Evolutionary conservation across 2,113 vertebrate genomes (phyloP).

Genomic region (Petaurus breviceps): DNA sequence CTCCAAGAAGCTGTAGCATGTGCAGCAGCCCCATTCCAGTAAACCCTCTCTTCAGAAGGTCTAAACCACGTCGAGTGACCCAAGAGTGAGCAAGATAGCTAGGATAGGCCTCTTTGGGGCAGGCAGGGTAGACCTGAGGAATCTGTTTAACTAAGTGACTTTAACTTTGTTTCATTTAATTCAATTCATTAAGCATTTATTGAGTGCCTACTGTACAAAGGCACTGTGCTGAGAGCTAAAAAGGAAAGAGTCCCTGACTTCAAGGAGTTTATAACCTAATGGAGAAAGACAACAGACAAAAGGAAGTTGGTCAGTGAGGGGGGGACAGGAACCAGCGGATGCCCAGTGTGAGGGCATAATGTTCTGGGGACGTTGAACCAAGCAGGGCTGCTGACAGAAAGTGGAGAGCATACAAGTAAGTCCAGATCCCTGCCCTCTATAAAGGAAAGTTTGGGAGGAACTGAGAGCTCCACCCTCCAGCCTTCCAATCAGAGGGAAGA

Average conservation of each 20-base stretch:
- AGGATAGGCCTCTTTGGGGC: not conserved
- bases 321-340: not conserved
- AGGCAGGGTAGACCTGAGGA: no score
- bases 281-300: not conserved
- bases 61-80: not conserved
- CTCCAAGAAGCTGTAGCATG: not conserved
- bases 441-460: not conserved
- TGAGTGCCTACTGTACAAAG: not conserved
- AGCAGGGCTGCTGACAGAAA: not conserved
- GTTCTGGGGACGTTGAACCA: not conserved
- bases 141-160: not conserved
- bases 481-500: not conserved
- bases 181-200: not conserved
- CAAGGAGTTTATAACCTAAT: not conserved
- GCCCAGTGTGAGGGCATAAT: not conserved
- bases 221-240: not conserved
- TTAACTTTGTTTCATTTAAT: not conserved
- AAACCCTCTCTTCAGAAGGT: not conserved
- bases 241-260: not conserved
- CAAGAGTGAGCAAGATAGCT: not conserved
- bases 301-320: not conserved
- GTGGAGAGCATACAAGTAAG: not conserved
- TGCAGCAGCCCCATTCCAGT: not conserved
- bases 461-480: not conserved
- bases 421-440: not conserved